Conservation (phyloP, 2,797 vertebrate species). For the Mus minutoides region DNA sequence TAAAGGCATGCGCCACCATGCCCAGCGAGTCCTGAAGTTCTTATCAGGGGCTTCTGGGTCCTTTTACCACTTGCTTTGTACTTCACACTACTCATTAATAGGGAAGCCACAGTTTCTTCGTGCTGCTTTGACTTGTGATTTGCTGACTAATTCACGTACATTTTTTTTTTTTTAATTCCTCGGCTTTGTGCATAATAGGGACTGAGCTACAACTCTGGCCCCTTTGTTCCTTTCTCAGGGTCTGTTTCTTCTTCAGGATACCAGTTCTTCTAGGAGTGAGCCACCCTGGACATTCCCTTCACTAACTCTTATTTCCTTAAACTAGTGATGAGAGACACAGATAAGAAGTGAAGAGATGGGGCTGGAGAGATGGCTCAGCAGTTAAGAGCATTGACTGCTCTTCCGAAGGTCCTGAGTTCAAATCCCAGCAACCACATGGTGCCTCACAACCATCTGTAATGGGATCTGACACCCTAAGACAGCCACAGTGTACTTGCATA, state of each 20-base stretch:
- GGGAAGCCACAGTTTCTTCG: too few relatives aligned
- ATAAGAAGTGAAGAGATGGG: too few relatives aligned
- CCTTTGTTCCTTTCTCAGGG: not conserved
- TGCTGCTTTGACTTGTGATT: not conserved
- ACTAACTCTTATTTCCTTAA: not conserved
- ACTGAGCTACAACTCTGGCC: not conserved
- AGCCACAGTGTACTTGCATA: too few relatives aligned
- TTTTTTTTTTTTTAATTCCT: not conserved
- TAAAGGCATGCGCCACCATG: too few relatives aligned
- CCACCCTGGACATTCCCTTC: not conserved
- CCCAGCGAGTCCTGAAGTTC: not conserved
- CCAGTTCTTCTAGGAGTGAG: not conserved
- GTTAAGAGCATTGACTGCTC: too few relatives aligned
- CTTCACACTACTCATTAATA: not conserved
- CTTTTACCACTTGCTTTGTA: not conserved
- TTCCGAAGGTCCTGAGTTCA: too few relatives aligned
- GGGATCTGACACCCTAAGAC: too few relatives aligned
- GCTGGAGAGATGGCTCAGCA: too few relatives aligned
- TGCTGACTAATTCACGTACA: too few relatives aligned
- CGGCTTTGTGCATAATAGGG: not conserved
- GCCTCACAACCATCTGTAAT: too few relatives aligned
- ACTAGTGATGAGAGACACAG: too few relatives aligned
- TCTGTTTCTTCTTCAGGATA: not conserved
- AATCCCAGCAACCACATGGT: too few relatives aligned
- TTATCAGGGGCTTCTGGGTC: not conserved